Evolutionary conservation across 2,797 vertebrate genomes (phyloP).

Genomic region (Triplophysa bombifrons): DNA sequence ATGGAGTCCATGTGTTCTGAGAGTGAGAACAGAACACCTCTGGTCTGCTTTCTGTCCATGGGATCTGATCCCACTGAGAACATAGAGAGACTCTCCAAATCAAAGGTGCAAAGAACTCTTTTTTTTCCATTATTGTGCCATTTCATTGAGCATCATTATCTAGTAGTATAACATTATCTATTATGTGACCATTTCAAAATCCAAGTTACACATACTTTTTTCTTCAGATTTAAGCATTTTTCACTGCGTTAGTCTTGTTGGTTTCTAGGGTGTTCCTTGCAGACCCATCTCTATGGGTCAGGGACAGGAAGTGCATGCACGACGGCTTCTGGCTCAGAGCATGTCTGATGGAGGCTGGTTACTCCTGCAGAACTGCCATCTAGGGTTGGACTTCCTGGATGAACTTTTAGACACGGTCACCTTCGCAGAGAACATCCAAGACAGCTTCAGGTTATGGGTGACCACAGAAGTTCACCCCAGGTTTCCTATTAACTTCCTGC

Average conservation of each 20-base stretch:
- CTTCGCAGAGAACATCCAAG: slow-evolving; percentile 65
- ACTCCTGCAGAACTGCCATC: slow-evolving; percentile 86
- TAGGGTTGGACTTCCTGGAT: slow-evolving; percentile 82
- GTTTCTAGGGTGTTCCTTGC: slow-evolving; percentile 74
- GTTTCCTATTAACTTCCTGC: slow-evolving; percentile 85
- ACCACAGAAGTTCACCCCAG: slow-evolving; percentile 81
- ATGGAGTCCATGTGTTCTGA: slow-evolving; percentile 82
- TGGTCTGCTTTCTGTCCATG: slow-evolving; percentile 84
- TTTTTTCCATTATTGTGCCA: not conserved
- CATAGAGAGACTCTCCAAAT: slow-evolving; percentile 82
- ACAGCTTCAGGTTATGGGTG: slow-evolving; percentile 81
- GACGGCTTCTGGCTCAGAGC: slow-evolving; percentile 78
- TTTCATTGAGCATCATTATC: not conserved
- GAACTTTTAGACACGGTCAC: slow-evolving; percentile 82
- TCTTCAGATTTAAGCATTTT: not conserved
- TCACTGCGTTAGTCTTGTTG: not conserved
- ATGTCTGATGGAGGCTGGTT: slow-evolving; percentile 86
- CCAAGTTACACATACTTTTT: too few relatives aligned
- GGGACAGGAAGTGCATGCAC: slow-evolving; percentile 84
- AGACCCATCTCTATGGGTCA: slow-evolving; percentile 85
- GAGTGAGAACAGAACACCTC: slow-evolving; percentile 77
- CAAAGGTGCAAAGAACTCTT: slow-evolving; percentile 69
- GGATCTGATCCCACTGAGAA: slow-evolving; percentile 86
- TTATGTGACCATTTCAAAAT: not conserved
- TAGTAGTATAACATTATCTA: not conserved